phyloP scores from a whole-genome alignment of 2,888 invertebrate genomes.

The Microchrysa polita region DNA sequence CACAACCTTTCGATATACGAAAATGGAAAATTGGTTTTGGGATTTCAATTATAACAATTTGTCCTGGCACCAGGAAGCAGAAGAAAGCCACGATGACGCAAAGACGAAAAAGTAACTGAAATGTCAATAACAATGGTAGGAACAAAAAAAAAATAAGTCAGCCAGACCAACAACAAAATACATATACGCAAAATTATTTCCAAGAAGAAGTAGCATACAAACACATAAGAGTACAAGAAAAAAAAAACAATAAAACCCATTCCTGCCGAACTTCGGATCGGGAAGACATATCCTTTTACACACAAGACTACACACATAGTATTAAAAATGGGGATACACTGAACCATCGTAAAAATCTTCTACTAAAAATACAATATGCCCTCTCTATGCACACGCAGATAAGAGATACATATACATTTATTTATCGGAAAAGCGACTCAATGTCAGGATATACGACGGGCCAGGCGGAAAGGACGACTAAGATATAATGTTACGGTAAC shows the following conservation, averaged over 20 bases:
- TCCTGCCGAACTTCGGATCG: not conserved
- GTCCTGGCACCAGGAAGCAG: slow-evolving; percentile 25
- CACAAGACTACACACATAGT: slow-evolving; percentile 4
- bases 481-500: slow-evolving; percentile 41
- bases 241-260: slow-evolving; percentile 40
- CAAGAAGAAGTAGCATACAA: no score
- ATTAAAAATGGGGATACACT: slow-evolving; percentile 14
- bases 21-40: slow-evolving; percentile 44
- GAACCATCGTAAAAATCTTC: slow-evolving; percentile 32
- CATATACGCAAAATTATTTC: not conserved
- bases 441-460: not conserved
- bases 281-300: slow-evolving; percentile 29
- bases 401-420: slow-evolving; percentile 8
- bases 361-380: slow-evolving; percentile 17
- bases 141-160: slow-evolving; percentile 10
- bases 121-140: slow-evolving; percentile 1
- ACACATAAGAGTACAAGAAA: not conserved
- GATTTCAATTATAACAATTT: slow-evolving; percentile 44
- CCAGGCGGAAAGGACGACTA: not conserved
- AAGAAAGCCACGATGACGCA: not conserved
- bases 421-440: not conserved
- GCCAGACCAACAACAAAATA: not conserved
- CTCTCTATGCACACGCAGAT: not conserved
- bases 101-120: not conserved
- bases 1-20: slow-evolving; percentile 32